Evolutionary conservation across 2,113 vertebrate genomes (phyloP).

Genomic region (Carlito syrichta): DNA sequence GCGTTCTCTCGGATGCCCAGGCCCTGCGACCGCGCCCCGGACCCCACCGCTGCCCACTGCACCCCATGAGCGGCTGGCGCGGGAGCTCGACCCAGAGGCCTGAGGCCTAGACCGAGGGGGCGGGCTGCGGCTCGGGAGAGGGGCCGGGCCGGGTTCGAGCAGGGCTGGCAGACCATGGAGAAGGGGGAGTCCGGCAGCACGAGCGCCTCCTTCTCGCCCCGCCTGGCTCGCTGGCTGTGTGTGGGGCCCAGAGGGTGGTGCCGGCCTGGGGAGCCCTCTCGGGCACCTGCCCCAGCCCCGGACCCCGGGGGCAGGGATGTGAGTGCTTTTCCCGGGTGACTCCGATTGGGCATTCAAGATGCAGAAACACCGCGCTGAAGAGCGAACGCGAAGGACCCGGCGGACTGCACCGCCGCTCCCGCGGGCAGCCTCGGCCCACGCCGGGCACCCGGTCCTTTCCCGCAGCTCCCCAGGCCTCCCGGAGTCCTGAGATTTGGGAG

Average conservation of each 20-base stretch:
- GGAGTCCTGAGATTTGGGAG: neutral
- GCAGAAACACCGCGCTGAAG: neutral
- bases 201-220: neutral
- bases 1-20: neutral
- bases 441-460: neutral
- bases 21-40: neutral
- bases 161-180: neutral
- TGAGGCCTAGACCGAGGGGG: too few relatives aligned
- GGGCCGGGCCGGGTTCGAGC: neutral
- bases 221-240: neutral
- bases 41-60: neutral
- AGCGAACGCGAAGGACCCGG: neutral
- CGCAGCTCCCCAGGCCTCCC: neutral
- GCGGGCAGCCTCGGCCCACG: neutral
- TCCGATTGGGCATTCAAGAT: neutral
- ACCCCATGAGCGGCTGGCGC: neutral
- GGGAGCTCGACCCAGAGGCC: neutral
- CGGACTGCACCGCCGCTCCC: too few relatives aligned
- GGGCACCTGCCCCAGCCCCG: neutral
- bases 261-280: neutral
- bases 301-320: neutral
- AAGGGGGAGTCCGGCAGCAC: neutral
- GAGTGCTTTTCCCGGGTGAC: neutral
- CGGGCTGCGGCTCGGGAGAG: neutral
- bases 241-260: neutral